phyloP scores from a whole-genome alignment of 2,113 vertebrate species.

The Onychorhynchus coronatus region DNA sequence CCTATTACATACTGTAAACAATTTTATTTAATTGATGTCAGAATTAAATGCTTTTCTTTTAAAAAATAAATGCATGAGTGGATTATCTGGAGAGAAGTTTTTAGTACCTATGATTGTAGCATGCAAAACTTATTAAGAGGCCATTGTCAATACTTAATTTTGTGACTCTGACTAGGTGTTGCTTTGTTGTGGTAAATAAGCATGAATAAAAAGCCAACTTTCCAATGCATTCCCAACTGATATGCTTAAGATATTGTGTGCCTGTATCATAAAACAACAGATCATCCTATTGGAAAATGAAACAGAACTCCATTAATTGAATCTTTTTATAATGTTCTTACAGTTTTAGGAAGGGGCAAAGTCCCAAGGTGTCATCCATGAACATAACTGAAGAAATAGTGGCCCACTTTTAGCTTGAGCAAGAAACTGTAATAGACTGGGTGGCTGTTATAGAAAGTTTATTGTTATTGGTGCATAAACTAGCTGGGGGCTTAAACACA shows the following conservation, averaged over 20 bases:
- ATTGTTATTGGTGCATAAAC: constrained; percentile 77
- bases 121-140: not conserved
- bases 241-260: not conserved
- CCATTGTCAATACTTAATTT: not conserved
- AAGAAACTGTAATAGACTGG: constrained; percentile 42
- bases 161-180: not conserved
- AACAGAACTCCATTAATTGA: not conserved
- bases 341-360: constrained; percentile 8
- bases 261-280: not conserved
- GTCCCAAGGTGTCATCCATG: not conserved
- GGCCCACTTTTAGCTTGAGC: constrained; percentile 42
- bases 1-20: not conserved
- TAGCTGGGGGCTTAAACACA: constrained; percentile 71
- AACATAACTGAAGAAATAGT: constrained; percentile 22
- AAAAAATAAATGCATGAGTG: not conserved
- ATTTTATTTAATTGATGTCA: constrained; percentile 1
- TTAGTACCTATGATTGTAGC: not conserved
- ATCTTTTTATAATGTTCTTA: not conserved
- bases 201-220: not conserved
- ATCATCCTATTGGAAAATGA: not conserved
- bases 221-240: not conserved
- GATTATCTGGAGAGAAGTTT: not conserved
- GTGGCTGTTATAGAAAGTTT: constrained; percentile 71
- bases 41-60: not conserved
- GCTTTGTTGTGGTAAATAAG: not conserved